Conservation (phyloP, 2,797 vertebrate genomes). For the Rhinatrema bivittatum region DNA sequence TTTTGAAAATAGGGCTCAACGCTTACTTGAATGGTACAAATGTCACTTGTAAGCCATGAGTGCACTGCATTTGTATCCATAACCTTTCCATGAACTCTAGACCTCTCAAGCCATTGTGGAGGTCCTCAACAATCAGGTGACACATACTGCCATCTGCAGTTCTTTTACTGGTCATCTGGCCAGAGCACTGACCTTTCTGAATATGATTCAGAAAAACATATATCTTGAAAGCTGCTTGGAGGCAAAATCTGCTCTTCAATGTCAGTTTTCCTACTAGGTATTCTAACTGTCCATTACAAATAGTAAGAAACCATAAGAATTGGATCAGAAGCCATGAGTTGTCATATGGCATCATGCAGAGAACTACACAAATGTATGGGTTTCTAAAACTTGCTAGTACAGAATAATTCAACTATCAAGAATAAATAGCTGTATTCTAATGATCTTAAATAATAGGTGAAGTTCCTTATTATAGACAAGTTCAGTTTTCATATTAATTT, state of each 20-base stretch:
- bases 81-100: conserved; percentile 62
- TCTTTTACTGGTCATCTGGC: conserved; percentile 62
- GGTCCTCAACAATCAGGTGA: conserved; percentile 57
- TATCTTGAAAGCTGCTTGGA: conserved; percentile 61
- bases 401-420: no score
- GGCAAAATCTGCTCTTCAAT: conserved; percentile 67
- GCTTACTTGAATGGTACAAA: no score
- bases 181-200: conserved; percentile 63
- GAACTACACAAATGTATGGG: conserved; percentile 34
- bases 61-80: conserved; percentile 28
- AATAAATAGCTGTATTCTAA: no score
- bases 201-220: conserved; percentile 66
- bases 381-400: conserved; percentile 43
- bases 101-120: conserved; percentile 54
- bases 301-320: conserved; percentile 57
- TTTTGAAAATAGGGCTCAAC: no score
- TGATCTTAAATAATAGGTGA: no score
- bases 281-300: conserved; percentile 58
- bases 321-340: conserved; percentile 53
- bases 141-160: conserved; percentile 57
- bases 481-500: no score
- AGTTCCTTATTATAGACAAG: no score
- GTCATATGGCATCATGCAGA: conserved; percentile 36
- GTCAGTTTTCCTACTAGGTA: conserved; percentile 50
- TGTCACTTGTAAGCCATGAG: conserved; percentile 20